Conservation (phyloP, 2,113 vertebrate genomes). For the Tenrec ecaudatus region DNA sequence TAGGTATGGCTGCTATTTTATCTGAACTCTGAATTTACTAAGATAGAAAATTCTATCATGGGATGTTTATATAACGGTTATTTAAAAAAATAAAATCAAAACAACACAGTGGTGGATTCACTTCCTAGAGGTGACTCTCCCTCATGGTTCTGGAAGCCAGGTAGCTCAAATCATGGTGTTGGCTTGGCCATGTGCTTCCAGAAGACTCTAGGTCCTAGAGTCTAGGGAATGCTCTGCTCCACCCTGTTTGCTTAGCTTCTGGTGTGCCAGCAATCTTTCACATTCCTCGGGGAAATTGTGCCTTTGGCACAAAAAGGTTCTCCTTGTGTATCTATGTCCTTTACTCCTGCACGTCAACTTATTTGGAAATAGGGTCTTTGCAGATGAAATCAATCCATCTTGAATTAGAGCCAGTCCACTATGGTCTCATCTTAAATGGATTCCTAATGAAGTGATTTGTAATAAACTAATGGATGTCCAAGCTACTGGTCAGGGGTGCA, state of each 20-base stretch:
- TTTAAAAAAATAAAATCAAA: no score
- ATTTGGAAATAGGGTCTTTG: no score
- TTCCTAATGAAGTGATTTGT: background rate
- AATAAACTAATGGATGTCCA: no score
- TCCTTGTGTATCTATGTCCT: background rate
- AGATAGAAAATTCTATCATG: background rate
- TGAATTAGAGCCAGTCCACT: no score
- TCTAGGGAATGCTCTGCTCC: background rate
- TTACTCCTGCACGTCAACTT: no score
- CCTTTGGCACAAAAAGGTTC: background rate
- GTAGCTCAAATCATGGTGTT: background rate
- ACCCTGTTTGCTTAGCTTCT: background rate
- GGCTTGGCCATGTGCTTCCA: background rate
- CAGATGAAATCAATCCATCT: no score
- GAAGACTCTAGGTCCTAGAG: background rate
- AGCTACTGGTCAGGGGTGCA: background rate
- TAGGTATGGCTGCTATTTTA: conserved; percentile 86
- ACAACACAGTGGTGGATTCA: background rate
- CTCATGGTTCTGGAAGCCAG: background rate
- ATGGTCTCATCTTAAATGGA: no score
- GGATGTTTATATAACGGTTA: background rate
- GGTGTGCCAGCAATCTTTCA: background rate
- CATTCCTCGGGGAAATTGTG: background rate
- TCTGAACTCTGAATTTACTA: background rate
- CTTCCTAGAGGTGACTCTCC: background rate